Percentiles rank a stretch among this genome's conserved stretches.
phyloP scores from a whole-genome alignment of 2,888 invertebrate species.

The Nymphalis c-album region DNA sequence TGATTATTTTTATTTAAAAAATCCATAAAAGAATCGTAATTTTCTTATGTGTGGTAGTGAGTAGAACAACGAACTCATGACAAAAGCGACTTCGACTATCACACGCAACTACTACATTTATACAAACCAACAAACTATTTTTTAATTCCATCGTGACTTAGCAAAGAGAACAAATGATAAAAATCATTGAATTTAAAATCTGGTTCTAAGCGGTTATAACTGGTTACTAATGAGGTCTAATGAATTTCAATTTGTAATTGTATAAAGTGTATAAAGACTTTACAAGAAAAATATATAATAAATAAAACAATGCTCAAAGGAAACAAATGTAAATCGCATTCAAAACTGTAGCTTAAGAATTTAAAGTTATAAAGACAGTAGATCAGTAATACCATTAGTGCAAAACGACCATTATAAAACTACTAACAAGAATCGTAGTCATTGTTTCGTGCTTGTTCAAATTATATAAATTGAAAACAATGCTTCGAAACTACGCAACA shows the following conservation, averaged over 20 bases:
- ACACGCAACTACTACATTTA: neutral
- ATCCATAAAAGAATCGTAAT: neutral
- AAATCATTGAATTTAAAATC: too few relatives aligned
- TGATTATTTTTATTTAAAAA: too few relatives aligned
- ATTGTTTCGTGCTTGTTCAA: conserved; percentile 13
- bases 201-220: too few relatives aligned
- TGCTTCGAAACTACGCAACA: conserved; percentile 31
- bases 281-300: too few relatives aligned
- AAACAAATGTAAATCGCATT: neutral
- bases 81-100: neutral
- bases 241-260: too few relatives aligned
- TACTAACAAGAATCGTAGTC: neutral
- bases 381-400: conserved; percentile 15
- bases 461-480: conserved; percentile 36
- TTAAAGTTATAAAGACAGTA: neutral
- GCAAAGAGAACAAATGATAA: too few relatives aligned
- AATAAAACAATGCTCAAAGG: too few relatives aligned
- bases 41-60: neutral
- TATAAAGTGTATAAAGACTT: too few relatives aligned
- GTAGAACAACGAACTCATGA: neutral
- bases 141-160: too few relatives aligned
- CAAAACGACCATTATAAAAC: conserved; percentile 5
- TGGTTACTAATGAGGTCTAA: too few relatives aligned
- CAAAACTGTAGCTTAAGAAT: neutral
- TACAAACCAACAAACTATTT: too few relatives aligned